Percentiles rank a stretch among this genome's conserved stretches.
Conservation (phyloP, 2,113 vertebrate genomes). For the Anseranas semipalmata region DNA sequence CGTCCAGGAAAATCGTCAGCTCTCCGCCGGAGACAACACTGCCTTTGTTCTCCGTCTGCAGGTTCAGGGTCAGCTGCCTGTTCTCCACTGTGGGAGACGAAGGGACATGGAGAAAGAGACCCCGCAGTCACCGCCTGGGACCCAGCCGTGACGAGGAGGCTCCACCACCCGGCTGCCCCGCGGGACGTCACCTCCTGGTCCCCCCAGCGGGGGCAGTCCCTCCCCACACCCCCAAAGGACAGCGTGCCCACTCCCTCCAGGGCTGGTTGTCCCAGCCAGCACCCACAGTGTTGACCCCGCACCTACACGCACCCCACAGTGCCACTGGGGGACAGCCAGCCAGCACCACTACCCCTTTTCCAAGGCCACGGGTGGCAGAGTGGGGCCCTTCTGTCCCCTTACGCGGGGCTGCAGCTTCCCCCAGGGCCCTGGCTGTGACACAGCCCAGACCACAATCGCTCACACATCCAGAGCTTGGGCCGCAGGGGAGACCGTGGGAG, state of each 20-base stretch:
- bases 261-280: neutral
- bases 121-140: neutral
- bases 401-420: neutral
- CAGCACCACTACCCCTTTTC: neutral
- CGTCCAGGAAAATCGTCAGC: conserved; percentile 94
- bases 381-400: fast-evolving
- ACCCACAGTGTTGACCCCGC: fast-evolving
- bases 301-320: fast-evolving
- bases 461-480: neutral
- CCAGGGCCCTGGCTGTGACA: neutral
- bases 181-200: fast-evolving
- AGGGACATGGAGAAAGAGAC: conserved; percentile 10
- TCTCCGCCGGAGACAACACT: conserved; percentile 90
- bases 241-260: fast-evolving
- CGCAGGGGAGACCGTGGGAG: neutral
- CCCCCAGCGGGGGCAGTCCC: no score
- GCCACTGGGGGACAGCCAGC: fast-evolving
- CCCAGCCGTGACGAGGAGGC: neutral
- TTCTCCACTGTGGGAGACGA: conserved; percentile 88
- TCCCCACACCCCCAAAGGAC: fast-evolving
- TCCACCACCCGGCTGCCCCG: neutral
- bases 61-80: conserved; percentile 91
- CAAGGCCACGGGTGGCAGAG: fast-evolving
- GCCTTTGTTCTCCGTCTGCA: conserved; percentile 97
- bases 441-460: fast-evolving